Base-by-base conservation (phyloP, 2,113 vertebrate genomes). In the Lepus europaeus region DNA sequence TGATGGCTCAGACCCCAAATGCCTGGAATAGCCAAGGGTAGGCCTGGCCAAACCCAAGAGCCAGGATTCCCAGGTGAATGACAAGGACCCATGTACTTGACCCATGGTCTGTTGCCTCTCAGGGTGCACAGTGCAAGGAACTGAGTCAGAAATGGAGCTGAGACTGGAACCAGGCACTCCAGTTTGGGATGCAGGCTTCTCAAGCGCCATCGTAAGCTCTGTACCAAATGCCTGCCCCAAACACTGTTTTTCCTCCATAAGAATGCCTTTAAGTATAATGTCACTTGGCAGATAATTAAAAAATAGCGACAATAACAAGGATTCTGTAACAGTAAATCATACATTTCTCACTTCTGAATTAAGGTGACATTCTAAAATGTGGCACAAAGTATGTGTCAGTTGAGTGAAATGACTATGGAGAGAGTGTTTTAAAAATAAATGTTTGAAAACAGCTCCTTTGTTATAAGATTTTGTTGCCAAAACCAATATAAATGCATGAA, bases 391-490 rank as follows among this genome's bases (percentile, higher is more conserved):
- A 76, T 89, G 59, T 53, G 5, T 27, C 56, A 76, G 45, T 11
- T 29, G 6, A 93, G 61, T 79, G 49, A 49, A 94, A 59, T 1
- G 53, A 4, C n/a, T 19, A 27, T 22, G 2, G 56, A n/a, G 9
- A 79, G 56, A 59, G 56, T 11, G 56, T 59, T 59, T 59, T 16
- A 59, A n/a, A 56, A 79, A 56, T 14, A 3, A 25, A 27, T 56
- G 6, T 68, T 94, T 61, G n/a, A 39, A 95, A 91, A 66, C 17
- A 89, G 59, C 25, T 81, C 74, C 31, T 86, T 93, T 79, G 17
- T 82, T 82, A 87, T 0, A 84, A 53, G 6, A 61, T 82, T 81
- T 73, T 53, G 25, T 64, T 73, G 25, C 66, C 72, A 7, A 89
- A 90, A 94, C 39, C 11, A 94, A 87, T 76, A 59, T 36, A 68